Evolutionary conservation across 2,113 vertebrate species (phyloP), one percentile per base, ranked within the genome.

Genomic region (Mobula birostris): DNA sequence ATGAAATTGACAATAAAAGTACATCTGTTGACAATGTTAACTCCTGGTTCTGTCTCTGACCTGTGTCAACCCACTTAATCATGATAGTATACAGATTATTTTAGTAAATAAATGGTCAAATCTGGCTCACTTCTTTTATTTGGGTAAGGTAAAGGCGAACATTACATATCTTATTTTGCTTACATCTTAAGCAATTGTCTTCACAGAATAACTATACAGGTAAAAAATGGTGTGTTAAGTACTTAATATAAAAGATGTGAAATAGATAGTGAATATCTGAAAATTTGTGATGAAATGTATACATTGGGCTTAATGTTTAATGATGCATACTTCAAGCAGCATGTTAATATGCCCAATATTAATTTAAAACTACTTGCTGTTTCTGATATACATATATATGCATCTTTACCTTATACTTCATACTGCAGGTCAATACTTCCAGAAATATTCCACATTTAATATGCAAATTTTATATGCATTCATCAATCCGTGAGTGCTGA

Each of bases 281-380:
- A 93, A 93, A 36, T 74, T 74, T 14, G 15, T 93, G 32, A 93
- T 74, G 32, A 48, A 88, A 74, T 93, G 90, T 48, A 93, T 48
- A 24, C 68, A 9, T 68, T 32, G 11, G 21, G 24, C 19, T 40
- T 36, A 66, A 3, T 36, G 74, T 74, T 32, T 72, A 9, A 36
- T 72, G 32, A n/a, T 92, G 1, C 19, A 92, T 72, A 70, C 32
- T 29, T 5, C 15, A 92, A 24, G 36, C 61, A 11, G 29, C 17
- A 29, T 87, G 14, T 70, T 68, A 91, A 21, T 14, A 93, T 93
- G 90, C 36, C 36, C 3, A 74, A 48, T 48, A 93, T 11, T 40
- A 61, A 36, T 4, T 27, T 19, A 93, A 93, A 32, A 91, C 14
- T 15, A 32, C 61, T 29, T 48, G 9, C 19, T 48, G 24, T 74